Conservation (phyloP, 2,888 invertebrate species). For the Panopea generosa region DNA sequence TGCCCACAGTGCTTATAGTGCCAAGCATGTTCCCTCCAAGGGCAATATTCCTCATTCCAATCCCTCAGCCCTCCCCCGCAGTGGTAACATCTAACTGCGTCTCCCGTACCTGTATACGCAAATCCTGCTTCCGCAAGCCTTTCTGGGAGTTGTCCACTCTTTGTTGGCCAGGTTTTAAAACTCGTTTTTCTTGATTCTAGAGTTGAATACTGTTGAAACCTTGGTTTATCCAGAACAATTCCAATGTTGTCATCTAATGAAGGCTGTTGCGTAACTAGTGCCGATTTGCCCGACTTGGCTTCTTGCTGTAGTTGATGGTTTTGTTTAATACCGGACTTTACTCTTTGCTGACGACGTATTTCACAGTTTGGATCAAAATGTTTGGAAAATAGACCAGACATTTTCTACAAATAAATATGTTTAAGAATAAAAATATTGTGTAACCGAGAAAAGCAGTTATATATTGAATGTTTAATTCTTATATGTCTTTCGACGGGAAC, state of each 20-base stretch:
- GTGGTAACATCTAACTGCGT: slow-evolving; percentile 18
- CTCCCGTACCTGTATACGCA: slow-evolving; percentile 18
- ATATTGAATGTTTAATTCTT: no score
- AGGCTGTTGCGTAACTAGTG: not conserved
- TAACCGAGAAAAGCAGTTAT: no score
- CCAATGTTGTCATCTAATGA: not conserved
- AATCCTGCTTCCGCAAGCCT: slow-evolving; percentile 23
- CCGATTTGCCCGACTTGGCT: no score
- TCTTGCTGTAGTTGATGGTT: no score
- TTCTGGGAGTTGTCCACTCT: not conserved
- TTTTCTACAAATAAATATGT: no score
- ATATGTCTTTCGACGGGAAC: no score
- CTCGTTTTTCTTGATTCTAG: not conserved
- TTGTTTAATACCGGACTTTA: no score
- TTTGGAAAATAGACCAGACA: no score
- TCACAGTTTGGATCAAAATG: no score
- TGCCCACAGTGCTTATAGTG: slow-evolving; percentile 8
- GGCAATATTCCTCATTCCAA: slow-evolving; percentile 7
- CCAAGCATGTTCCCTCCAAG: slow-evolving; percentile 19
- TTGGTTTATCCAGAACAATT: slow-evolving; percentile 17
- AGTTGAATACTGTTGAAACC: slow-evolving; percentile 2
- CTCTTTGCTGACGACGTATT: no score
- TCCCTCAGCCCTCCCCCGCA: slow-evolving; percentile 10
- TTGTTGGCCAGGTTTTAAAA: slow-evolving; percentile 9
- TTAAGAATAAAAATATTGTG: no score